Evolutionary conservation across 2,888 invertebrate species (phyloP).

Genomic region (Amphipoea lucens): DNA sequence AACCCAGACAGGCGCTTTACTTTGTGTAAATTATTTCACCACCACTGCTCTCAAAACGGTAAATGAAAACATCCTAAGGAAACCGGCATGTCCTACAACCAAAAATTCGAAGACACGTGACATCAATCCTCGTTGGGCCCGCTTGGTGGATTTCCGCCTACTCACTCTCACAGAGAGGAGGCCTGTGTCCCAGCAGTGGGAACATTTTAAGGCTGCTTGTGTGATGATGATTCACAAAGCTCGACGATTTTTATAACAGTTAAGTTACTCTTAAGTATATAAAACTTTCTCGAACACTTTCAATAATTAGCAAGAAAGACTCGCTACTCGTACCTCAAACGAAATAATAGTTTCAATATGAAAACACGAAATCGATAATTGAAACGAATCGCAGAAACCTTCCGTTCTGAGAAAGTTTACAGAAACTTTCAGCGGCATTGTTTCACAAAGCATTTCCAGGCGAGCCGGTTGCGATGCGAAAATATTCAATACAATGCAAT

Average conservation of each 20-base stretch:
- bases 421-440: slow-evolving; percentile 31
- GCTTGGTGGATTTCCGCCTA: neutral
- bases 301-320: slow-evolving; percentile 10
- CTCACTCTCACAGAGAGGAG: neutral
- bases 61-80: neutral
- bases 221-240: neutral
- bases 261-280: neutral
- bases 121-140: neutral
- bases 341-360: slow-evolving; percentile 12
- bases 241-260: neutral
- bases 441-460: slow-evolving; percentile 30
- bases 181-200: neutral
- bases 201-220: neutral
- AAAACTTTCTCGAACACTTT: neutral
- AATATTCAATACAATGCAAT: slow-evolving; percentile 40
- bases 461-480: slow-evolving; percentile 6
- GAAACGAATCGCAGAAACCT: slow-evolving; percentile 17
- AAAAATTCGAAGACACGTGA: neutral
- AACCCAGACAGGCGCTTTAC: no score
- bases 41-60: neutral
- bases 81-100: neutral
- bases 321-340: neutral
- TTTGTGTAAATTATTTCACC: no score
- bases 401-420: slow-evolving; percentile 16
- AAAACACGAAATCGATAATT: slow-evolving; percentile 30